Percentiles rank a stretch among this genome's conserved stretches.
These are phyloP conservation scores for Ladona fulva DNA, from an alignment of 1,140 invertebrate species.

Conservation along the genomic window DNA sequence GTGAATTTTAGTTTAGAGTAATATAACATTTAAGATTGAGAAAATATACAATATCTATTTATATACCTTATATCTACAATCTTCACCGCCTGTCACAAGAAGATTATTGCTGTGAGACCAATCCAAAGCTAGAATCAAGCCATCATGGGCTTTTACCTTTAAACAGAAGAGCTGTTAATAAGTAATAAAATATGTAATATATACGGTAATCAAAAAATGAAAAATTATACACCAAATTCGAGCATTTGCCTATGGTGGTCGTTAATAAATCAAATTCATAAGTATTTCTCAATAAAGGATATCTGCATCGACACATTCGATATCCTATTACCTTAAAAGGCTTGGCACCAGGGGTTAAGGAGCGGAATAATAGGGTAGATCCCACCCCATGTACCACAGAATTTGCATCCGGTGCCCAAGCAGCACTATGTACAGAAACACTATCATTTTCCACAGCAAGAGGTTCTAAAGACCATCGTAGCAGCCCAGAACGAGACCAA, in stretches of 20 bases:
- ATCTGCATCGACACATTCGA: background rate
- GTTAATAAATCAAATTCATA: no score
- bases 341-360: slow-evolving; percentile 81
- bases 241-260: no score
- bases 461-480: slow-evolving; percentile 61
- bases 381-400: slow-evolving; percentile 78
- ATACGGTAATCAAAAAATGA: no score
- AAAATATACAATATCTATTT: background rate
- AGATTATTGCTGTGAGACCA: slow-evolving; percentile 84
- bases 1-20: no score
- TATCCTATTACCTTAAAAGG: slow-evolving; percentile 55
- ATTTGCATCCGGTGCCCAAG: slow-evolving; percentile 80
- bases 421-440: slow-evolving; percentile 66
- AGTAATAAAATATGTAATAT: no score
- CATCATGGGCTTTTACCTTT: slow-evolving; percentile 95
- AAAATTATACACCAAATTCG: no score
- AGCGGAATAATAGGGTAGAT: slow-evolving; percentile 77
- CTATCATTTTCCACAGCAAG: slow-evolving; percentile 63
- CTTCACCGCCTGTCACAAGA: slow-evolving; percentile 90
- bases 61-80: slow-evolving; percentile 80
- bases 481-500: slow-evolving; percentile 93
- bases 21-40: background rate
- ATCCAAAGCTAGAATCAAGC: slow-evolving; percentile 72
- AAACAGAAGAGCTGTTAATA: slow-evolving; percentile 29
- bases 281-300: no score